Conservation (phyloP, 2,888 invertebrate genomes). For the Lasioglossum oenotherae region DNA sequence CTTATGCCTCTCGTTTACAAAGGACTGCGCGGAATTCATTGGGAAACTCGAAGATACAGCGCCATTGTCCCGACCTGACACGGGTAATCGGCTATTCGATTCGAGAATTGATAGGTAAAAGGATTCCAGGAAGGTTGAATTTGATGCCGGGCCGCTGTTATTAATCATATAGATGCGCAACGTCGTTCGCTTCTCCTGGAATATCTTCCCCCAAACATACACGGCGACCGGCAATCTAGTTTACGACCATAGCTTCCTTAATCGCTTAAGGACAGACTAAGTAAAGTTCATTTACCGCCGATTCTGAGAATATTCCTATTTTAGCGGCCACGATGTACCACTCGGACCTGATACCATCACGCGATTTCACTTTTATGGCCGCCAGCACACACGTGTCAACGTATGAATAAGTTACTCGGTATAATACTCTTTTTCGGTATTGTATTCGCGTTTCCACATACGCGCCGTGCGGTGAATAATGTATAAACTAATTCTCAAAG, state of each 20-base stretch:
- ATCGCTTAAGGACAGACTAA: not conserved
- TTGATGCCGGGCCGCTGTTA: not conserved
- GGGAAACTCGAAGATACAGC: constrained; percentile 35
- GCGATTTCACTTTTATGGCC: not conserved
- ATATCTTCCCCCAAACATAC: not conserved
- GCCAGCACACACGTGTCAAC: not conserved
- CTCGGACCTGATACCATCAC: not conserved
- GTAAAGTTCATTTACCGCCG: not conserved
- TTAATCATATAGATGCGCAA: constrained; percentile 3
- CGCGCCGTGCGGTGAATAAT: not conserved
- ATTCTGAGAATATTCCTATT: not conserved
- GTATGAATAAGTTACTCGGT: not conserved
- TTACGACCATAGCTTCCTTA: not conserved
- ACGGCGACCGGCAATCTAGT: not conserved
- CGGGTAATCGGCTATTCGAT: not conserved
- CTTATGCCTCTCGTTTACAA: constrained; percentile 27
- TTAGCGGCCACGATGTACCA: not conserved
- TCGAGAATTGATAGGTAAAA: constrained; percentile 6
- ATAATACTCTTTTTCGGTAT: constrained; percentile 3
- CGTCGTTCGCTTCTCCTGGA: not conserved
- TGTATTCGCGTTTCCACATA: not conserved
- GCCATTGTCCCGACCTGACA: not conserved
- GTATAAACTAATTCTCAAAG: constrained; percentile 5
- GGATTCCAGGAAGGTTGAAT: not conserved
- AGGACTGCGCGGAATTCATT: constrained; percentile 28